Base-by-base conservation (phyloP, 2,113 vertebrate species). In the Kryptolebias marmoratus region DNA sequence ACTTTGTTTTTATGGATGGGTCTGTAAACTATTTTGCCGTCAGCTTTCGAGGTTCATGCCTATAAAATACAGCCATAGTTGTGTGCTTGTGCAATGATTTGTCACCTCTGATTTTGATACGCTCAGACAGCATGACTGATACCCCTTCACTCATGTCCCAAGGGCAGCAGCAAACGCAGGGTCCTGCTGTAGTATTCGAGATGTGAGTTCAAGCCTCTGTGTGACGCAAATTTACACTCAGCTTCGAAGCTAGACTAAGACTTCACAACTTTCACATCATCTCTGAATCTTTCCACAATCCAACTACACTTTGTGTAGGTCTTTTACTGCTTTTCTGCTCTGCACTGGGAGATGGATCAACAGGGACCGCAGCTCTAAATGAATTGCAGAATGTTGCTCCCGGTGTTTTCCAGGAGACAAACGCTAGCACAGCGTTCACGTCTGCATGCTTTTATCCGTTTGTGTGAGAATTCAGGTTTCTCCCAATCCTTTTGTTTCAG, bases 401-500 rank as follows among this genome's bases (percentile, higher is more conserved):
- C 50, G 69, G 79, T 58, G 2, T 83, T 88, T 86, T 84, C 77
- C 80, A 82, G 36, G 45, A 88, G 64, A 81, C 68, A 52, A 53
- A 62, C 66, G 84, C 45, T 72, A 67, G 69, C 57, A 27, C 39
- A 64, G 12, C 10, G 47, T 32, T n/a, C 36, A 42, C 11, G 22
- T 42, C 49, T 58, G 15, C 31, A 4, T 57, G 36, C 31, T 16
- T 15, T 49, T 58, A 5, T 56, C 4, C 56, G 50, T 68, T 45
- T 68, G 36, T 68, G 18, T 55, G 16, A 64, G 16, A 83, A 73
- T 85, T 82, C 64, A 52, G 30, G 70, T 83, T 81, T 68, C 47
- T 75, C 58, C 72, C 83, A 80, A 87, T 82, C 83, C 87, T 81
- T 84, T 76, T 65, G 50, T 88, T 89, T 89, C 87, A 80, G 82